Base-by-base conservation (phyloP, 1,140 invertebrate genomes). In the Diabrotica undecimpunctata region DNA sequence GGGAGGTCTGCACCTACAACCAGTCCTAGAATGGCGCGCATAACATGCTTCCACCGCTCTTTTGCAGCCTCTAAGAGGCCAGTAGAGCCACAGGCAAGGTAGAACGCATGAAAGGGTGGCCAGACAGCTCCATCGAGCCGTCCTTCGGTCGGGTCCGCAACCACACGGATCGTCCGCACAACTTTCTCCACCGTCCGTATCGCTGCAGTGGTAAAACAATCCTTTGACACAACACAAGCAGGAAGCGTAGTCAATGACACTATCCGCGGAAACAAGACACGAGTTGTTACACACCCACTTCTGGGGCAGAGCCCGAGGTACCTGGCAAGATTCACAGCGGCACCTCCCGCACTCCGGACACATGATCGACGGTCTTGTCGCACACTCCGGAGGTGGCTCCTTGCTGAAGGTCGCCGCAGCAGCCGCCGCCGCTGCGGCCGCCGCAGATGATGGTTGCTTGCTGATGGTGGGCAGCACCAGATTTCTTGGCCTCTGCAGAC, bases 211-310 rank as follows among this genome's bases (percentile, higher is more conserved):
- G 80, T 97, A 97, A 79, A 96, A 95, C 38, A 94, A 77, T 52
- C 89, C 93, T 78, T 96, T 95, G 69, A 94, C 93, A 79, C 93
- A 96, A 82, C 94, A 97, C 80, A 97, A 85, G 78, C 95, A 97
- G 64, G 92, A 92, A 58, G 89, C 88, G 78, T 93, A 92, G 81
- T 96, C 93, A 66, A 97, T 86, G 69, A 88, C 85, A 64, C 90
- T 87, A 77, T 95, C 90, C 55, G 91, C 90, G 72, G 92, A 94
- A 81, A 93, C 90, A 72, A 92, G 86, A 79, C 91, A 95, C 78
- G 88, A 87, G 77, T 92, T 86, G 79, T 90, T 87, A 82, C 94
- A 95, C 66, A 95, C 84, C 94, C 94, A 97, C 57, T 86, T 85
- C 70, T 88, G 88, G 13, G 95, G 95, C 74, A 96, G 81, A 51